Conservation (phyloP, 2,888 invertebrate genomes). For the Cataglyphis livida region DNA sequence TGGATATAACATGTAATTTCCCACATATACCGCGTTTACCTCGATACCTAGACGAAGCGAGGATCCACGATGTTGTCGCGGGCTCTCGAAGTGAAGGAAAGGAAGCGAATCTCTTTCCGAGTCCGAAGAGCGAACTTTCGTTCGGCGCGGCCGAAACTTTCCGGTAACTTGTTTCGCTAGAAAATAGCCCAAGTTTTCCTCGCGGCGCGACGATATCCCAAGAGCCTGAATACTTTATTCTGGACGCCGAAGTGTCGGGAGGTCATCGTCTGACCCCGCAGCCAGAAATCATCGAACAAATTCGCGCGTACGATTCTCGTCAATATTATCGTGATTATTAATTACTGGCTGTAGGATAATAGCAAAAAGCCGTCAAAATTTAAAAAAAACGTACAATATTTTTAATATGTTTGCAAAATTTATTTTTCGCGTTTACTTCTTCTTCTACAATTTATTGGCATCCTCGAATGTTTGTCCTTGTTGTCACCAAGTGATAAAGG, state of each 20-base stretch:
- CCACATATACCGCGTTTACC: conserved; percentile 40
- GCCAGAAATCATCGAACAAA: conserved; percentile 11
- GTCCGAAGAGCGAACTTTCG: conserved; percentile 39
- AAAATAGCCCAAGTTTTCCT: conserved; percentile 63
- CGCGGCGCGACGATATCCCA: conserved; percentile 58
- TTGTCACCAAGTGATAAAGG: too few relatives aligned
- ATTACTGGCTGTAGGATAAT: background rate
- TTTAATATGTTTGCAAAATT: too few relatives aligned
- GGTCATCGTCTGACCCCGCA: conserved; percentile 14
- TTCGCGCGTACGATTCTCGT: background rate
- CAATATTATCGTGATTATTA: background rate
- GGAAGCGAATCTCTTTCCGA: conserved; percentile 41
- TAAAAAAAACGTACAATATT: too few relatives aligned
- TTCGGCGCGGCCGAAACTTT: conserved; percentile 51
- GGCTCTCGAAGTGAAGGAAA: background rate
- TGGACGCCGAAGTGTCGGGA: conserved; percentile 39
- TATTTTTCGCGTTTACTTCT: too few relatives aligned
- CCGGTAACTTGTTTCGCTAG: conserved; percentile 58
- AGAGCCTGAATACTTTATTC: conserved; percentile 49
- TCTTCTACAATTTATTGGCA: too few relatives aligned
- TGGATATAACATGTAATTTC: conserved; percentile 46
- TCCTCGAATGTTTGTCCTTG: too few relatives aligned
- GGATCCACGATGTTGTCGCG: conserved; percentile 4
- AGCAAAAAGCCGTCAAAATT: too few relatives aligned
- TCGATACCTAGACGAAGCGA: conserved; percentile 6